Conservation (phyloP, 2,113 vertebrate genomes). For the Rhynchopsitta pachyrhyncha region DNA sequence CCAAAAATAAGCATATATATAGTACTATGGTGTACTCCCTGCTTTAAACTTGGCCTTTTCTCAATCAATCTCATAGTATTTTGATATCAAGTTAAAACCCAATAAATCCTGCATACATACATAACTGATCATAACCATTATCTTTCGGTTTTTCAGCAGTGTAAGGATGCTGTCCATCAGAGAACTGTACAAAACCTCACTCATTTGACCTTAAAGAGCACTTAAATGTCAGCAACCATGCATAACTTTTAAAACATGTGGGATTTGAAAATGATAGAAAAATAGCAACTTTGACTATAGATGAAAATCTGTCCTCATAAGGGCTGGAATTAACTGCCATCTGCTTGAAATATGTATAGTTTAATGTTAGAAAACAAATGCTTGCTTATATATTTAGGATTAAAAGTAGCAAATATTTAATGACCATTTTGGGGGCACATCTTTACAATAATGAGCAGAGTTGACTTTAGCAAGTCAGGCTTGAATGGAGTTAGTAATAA, state of each 20-base stretch:
- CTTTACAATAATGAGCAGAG: not conserved
- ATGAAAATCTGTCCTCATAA: not conserved
- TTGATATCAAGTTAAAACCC: not conserved
- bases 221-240: not conserved
- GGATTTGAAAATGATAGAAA: not conserved
- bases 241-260: not conserved
- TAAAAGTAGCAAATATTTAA: not conserved
- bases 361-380: not conserved
- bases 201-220: not conserved
- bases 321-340: not conserved
- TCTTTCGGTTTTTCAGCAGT: not conserved
- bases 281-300: not conserved
- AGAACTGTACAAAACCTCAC: not conserved
- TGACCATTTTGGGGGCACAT: not conserved
- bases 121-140: not conserved
- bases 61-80: accelerated
- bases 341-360: not conserved
- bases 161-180: not conserved
- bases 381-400: not conserved
- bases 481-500: not conserved
- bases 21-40: not conserved
- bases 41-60: not conserved
- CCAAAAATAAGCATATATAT: not conserved
- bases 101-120: not conserved
- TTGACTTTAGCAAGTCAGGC: not conserved